Evolutionary conservation across 1,140 invertebrate species (phyloP), one percentile per base, ranked within the genome.

Genomic region (Macrobrachium nipponense): DNA sequence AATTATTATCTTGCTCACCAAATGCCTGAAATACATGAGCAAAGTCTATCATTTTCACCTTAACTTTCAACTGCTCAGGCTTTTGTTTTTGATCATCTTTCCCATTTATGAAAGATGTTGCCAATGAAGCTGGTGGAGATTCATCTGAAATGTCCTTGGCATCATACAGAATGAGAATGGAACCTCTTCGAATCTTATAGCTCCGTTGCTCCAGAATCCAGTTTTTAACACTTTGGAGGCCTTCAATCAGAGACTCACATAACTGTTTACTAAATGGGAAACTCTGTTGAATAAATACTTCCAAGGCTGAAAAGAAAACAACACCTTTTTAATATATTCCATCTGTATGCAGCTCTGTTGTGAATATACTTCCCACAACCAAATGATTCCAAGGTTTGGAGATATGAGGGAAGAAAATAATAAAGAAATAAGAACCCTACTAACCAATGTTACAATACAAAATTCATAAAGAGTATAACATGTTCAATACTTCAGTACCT

Each of bases 31-130:
- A 76, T 0, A 85, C 82, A 72, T 85, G 82, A n/a, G 82, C 82
- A 79, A 85, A 79, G 43, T 85, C 82, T 18, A 85, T 85, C 82
- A 85, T 79, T 36, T 79, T 85, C n/a, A 77, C 82, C 20, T 8
- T 79, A 51, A 79, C 82, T 59, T 70, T 79, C 12, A 62, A 68
- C 12, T 3, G 7, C 5, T 51, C 8, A 51, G 51, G 51, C 7
- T 8, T 51, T 51, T 51, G 8, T 51, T 51, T 12, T 51, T 51
- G 7, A 12, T 51, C 12, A 12, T 51, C 51, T 51, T 8, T 51
- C 7, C 51, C 27, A 36, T 36, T 36, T 36, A 36, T 36, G 27
- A 36, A 51, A 51, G 51, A 51, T 12, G 51, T 51, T 51, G 51
- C 51, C 8, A 51, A 10, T 0, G 51, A 51, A 51, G 51, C 12